A percentile compares a stretch with the other conserved stretches of the same genome.
These are phyloP conservation scores for Pagetopsis macropterus DNA, from an alignment of 2,797 vertebrate genomes.

Conservation along the genomic window DNA sequence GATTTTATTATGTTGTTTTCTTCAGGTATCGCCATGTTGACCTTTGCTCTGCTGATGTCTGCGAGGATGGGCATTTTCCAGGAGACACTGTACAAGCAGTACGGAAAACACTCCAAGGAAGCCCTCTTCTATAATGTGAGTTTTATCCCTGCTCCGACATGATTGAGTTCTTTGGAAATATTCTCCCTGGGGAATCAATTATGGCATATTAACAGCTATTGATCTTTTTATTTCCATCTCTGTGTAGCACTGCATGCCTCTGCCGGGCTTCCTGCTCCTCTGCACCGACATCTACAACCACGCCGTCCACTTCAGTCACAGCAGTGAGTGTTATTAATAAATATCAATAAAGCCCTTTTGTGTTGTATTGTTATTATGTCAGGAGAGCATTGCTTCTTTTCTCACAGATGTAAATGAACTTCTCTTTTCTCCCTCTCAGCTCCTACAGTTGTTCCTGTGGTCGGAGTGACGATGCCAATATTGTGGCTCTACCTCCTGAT, in stretches of 20 bases:
- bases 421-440: constrained; percentile 75
- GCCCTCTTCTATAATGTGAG: constrained; percentile 97
- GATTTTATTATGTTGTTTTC: not conserved
- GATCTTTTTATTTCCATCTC: not conserved
- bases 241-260: constrained; percentile 90
- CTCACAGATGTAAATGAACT: not conserved
- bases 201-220: not conserved
- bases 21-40: constrained; percentile 92
- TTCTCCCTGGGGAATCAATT: not conserved
- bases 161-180: not conserved
- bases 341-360: no score
- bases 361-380: not conserved
- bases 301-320: constrained; percentile 88
- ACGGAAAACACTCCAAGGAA: constrained; percentile 95
- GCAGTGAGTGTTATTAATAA: constrained; percentile 83
- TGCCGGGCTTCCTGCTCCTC: constrained; percentile 94
- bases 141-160: constrained; percentile 24
- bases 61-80: constrained; percentile 99
- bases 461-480: constrained; percentile 85
- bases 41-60: constrained; percentile 95
- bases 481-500: constrained; percentile 97
- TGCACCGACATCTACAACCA: constrained; percentile 93
- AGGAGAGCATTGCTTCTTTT: not conserved
- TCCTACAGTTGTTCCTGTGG: constrained; percentile 82
- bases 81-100: constrained; percentile 91